Evolutionary conservation across 2,113 vertebrate species (phyloP).

Genomic region (Nanorana parkeri): DNA sequence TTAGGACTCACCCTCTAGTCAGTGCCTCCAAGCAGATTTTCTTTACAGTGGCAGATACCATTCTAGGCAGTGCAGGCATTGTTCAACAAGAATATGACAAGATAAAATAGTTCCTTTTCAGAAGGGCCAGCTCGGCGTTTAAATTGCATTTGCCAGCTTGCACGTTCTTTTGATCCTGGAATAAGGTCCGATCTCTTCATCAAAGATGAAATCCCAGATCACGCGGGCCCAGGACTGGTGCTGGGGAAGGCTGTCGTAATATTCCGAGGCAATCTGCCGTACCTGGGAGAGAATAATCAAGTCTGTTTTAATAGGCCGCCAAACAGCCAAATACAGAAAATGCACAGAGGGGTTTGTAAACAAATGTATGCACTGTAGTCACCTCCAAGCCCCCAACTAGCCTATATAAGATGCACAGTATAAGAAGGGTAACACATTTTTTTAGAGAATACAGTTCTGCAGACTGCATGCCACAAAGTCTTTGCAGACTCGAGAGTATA

Average conservation of each 20-base stretch:
- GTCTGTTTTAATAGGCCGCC: background rate
- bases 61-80: too few relatives aligned
- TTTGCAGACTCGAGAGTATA: too few relatives aligned
- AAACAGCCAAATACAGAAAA: too few relatives aligned
- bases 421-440: too few relatives aligned
- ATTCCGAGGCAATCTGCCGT: conserved; percentile 92
- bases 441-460: too few relatives aligned
- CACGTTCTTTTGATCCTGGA: conserved; percentile 89
- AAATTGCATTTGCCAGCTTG: conserved; percentile 72
- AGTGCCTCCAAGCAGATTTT: too few relatives aligned
- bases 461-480: too few relatives aligned
- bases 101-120: background rate
- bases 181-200: conserved; percentile 89
- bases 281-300: conserved; percentile 76
- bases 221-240: conserved; percentile 92
- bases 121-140: background rate
- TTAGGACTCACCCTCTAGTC: too few relatives aligned
- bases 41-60: too few relatives aligned
- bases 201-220: conserved; percentile 94
- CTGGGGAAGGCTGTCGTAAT: conserved; percentile 89
- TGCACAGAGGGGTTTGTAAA: too few relatives aligned
- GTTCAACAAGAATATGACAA: too few relatives aligned
- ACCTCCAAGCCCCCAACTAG: background rate
- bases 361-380: too few relatives aligned
- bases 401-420: background rate